These are phyloP conservation scores for Frankliniella intonsa DNA, from an alignment of 2,888 invertebrate genomes.

Conservation along the genomic window DNA sequence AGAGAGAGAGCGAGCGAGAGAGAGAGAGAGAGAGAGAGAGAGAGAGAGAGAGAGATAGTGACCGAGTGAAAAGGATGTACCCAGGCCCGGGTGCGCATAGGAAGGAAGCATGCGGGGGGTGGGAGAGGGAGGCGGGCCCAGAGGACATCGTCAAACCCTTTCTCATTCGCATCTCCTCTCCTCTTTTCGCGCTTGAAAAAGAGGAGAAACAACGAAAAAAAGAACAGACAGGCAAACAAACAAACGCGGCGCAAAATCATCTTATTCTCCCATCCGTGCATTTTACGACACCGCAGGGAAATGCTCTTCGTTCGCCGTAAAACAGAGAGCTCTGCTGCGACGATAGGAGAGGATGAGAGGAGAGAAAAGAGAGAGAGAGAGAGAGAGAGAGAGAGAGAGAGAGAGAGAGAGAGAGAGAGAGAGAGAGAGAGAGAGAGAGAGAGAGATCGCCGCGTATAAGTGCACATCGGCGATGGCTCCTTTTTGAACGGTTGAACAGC, in stretches of 20 bases:
- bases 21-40: neutral
- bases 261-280: slow-evolving; percentile 12
- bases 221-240: too few relatives aligned
- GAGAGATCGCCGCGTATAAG: neutral
- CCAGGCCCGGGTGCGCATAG: too few relatives aligned
- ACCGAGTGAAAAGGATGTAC: neutral
- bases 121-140: too few relatives aligned
- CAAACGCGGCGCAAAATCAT: slow-evolving; percentile 20
- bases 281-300: slow-evolving; percentile 3
- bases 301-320: slow-evolving; percentile 26
- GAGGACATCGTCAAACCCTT: too few relatives aligned
- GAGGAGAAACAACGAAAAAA: neutral
- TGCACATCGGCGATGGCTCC: too few relatives aligned
- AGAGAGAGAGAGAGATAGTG: neutral
- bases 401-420: slow-evolving; percentile 8
- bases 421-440: neutral
- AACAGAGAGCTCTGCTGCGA: neutral
- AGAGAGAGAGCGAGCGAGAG: neutral
- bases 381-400: neutral
- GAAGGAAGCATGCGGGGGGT: too few relatives aligned
- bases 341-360: neutral
- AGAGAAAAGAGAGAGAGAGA: slow-evolving; percentile 2
- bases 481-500: too few relatives aligned
- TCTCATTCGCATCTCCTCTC: too few relatives aligned
- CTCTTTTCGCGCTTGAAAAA: neutral